Evolutionary conservation across 2,113 vertebrate genomes (phyloP).

Genomic region (Arenaria interpres): DNA sequence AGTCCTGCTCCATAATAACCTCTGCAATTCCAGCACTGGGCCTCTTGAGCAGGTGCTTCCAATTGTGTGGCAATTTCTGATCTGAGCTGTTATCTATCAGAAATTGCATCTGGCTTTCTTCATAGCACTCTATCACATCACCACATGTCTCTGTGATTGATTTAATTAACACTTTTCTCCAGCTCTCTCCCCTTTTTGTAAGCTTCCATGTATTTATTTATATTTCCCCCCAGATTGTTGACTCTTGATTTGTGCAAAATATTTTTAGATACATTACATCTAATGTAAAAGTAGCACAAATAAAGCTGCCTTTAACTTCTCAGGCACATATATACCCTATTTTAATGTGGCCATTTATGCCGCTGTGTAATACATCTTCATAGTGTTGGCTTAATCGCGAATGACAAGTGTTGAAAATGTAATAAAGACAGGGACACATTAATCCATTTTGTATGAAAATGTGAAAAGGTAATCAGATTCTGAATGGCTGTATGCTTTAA

Average conservation of each 20-base stretch:
- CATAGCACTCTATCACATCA: not conserved
- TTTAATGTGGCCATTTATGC: slow-evolving; percentile 71
- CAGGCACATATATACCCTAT: slow-evolving; percentile 51
- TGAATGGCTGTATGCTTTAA: slow-evolving; percentile 69
- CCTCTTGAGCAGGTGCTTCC: not conserved
- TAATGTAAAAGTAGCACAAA: slow-evolving; percentile 60
- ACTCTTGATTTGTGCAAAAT: slow-evolving; percentile 48
- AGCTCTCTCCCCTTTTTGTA: not conserved
- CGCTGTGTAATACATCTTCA: slow-evolving; percentile 76
- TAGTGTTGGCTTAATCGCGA: slow-evolving; percentile 74
- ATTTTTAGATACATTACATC: slow-evolving; percentile 47
- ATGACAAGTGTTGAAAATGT: slow-evolving; percentile 81
- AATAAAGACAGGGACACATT: slow-evolving; percentile 80
- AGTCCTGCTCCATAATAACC: not conserved
- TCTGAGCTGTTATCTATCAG: not conserved
- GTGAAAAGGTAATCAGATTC: slow-evolving; percentile 80
- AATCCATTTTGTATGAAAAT: slow-evolving; percentile 84
- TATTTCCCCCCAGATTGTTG: slow-evolving; percentile 40
- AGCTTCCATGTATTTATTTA: slow-evolving; percentile 38
- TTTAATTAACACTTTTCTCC: slow-evolving; percentile 24
- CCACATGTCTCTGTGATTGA: not conserved
- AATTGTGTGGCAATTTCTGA: not conserved
- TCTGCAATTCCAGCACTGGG: not conserved
- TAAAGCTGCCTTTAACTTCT: slow-evolving; percentile 67
- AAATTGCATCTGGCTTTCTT: slow-evolving; percentile 2